Base-by-base conservation (phyloP, 2,113 vertebrate genomes). In the Nesospiza acunhae region DNA sequence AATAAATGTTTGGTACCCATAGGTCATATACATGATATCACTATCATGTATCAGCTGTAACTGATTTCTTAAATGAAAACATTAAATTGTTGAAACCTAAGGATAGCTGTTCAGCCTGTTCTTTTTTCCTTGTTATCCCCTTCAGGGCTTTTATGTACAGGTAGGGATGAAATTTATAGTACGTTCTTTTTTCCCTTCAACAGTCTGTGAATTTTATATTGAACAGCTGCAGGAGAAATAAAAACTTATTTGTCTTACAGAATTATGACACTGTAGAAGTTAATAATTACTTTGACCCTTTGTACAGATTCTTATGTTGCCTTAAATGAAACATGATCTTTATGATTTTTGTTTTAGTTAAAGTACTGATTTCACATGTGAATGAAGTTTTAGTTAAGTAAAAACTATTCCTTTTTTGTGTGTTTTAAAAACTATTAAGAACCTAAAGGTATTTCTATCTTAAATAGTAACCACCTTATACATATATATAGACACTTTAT, bases 261-360 rank as follows among this genome's bases (percentile, higher is more conserved):
- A 84, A 93, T 76, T 79, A 93, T 8, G 14, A 64, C 41, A 80
- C 5, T 33, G 37, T 59, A 87, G 41, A 89, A 93, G 92, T 91
- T 94, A 94, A 96, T 95, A 59, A 95, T 95, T 96, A 94, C 92
- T 94, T 79, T 56, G 69, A 93, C 46, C 74, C 41, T 79, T 93
- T 79, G 69, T 39, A 82, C 60, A 68, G 56, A 72, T 87, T 68
- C 49, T 69, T 93, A 53, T 13, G 22, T 41, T 82, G 39, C 46
- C 55, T 66, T 79, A 83, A 60, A 87, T 53, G 41, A 84, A 94
- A 84, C 12, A 31, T 15, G 41, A 83, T 60, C 70, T 72, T 87
- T 39, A 31, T 50, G 30, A 35, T 28, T 64, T 84, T 89, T 72
- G 66, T 82, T 85, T 49, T 47, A 33, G 49, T 26, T 49, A 26